Percentiles rank a stretch among this genome's conserved stretches.
These are phyloP conservation scores for Cranoglanis bouderius DNA, from an alignment of 2,113 vertebrate species.

Conservation along the genomic window DNA sequence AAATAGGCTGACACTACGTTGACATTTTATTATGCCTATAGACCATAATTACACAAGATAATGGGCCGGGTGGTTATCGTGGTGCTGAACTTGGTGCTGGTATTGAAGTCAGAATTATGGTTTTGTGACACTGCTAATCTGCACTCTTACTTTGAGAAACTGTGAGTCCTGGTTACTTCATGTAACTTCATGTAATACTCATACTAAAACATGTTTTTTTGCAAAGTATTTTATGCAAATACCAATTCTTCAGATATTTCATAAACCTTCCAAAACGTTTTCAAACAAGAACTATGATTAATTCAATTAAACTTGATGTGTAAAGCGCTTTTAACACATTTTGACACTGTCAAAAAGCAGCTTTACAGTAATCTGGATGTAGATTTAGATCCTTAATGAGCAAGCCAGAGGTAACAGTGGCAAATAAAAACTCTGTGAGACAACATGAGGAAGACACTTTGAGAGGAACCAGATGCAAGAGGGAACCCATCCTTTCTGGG, in stretches of 20 bases:
- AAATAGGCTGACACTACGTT: background rate
- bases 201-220: background rate
- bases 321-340: background rate
- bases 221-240: background rate
- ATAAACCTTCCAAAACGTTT: background rate
- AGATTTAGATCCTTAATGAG: background rate
- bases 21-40: background rate
- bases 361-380: background rate
- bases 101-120: background rate
- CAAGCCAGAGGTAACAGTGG: background rate
- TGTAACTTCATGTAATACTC: background rate
- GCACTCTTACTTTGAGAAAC: background rate
- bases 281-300: background rate
- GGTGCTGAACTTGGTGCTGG: background rate
- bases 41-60: background rate
- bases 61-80: background rate
- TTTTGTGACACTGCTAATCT: background rate
- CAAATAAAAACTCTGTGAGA: background rate
- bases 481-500: background rate
- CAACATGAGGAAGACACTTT: background rate
- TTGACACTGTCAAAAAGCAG: background rate
- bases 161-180: background rate
- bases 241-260: background rate
- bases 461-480: background rate
- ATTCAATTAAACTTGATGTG: background rate